Conservation (phyloP, 2,888 invertebrate genomes). For the Xestia rhomboidea region DNA sequence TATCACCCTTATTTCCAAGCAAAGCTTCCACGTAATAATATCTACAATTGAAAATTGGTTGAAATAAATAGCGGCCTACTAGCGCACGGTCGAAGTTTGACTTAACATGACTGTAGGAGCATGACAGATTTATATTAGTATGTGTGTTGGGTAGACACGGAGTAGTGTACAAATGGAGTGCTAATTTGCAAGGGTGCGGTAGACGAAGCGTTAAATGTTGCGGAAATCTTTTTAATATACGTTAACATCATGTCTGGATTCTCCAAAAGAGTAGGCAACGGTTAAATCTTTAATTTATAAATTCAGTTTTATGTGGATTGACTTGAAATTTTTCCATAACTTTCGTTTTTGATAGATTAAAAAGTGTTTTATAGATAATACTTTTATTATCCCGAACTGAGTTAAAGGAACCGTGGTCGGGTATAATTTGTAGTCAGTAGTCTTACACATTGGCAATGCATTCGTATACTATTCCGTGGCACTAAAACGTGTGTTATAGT, state of each 20-base stretch:
- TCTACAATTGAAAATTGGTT: slow-evolving; percentile 47
- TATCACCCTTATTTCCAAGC: slow-evolving; percentile 48
- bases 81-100: slow-evolving; percentile 48
- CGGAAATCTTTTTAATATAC: neutral
- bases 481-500: slow-evolving; percentile 3
- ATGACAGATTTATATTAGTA: slow-evolving; percentile 40
- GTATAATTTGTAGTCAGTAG: neutral
- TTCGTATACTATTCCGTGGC: slow-evolving; percentile 22
- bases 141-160: slow-evolving; percentile 26
- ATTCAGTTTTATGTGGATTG: neutral
- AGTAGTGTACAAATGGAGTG: slow-evolving; percentile 40
- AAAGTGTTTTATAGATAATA: neutral
- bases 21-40: slow-evolving; percentile 55
- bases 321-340: neutral
- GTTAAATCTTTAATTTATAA: neutral
- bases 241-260: neutral
- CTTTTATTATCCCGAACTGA: neutral
- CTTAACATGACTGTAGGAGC: slow-evolving; percentile 42
- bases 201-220: neutral
- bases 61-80: slow-evolving; percentile 48
- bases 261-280: neutral
- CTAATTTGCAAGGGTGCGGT: neutral
- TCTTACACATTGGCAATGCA: slow-evolving; percentile 1
- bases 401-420: neutral
- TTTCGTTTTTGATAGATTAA: neutral